A percentile compares a stretch with the other conserved stretches of the same genome.
phyloP scores from a whole-genome alignment of 2,888 invertebrate species.

The Archips xylosteana region DNA sequence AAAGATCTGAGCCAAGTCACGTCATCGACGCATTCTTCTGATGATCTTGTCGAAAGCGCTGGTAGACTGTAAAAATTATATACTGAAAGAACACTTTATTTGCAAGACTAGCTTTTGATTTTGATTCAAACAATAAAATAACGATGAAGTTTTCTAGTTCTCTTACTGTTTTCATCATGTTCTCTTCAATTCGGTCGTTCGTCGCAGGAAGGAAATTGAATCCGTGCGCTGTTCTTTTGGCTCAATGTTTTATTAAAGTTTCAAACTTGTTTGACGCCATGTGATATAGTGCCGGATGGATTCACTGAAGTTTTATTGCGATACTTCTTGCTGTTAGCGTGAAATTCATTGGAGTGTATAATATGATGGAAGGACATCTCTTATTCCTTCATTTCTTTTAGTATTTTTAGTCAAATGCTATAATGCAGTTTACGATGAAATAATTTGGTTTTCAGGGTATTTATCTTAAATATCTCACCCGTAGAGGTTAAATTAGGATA shows the following conservation, averaged over 20 bases:
- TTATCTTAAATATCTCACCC: no score
- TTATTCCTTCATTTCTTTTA: neutral
- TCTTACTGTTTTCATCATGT: constrained; percentile 16
- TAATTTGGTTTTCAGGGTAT: no score
- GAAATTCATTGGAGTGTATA: neutral
- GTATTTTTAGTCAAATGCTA: neutral
- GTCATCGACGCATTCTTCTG: no score
- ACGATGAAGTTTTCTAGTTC: neutral
- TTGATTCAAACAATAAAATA: no score
- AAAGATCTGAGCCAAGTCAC: no score
- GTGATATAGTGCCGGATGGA: constrained; percentile 10
- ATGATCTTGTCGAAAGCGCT: no score
- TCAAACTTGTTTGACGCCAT: constrained; percentile 19
- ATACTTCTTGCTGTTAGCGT: neutral
- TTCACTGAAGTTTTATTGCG: constrained; percentile 3
- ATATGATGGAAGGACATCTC: neutral
- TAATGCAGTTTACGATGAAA: neutral
- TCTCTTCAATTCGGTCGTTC: neutral
- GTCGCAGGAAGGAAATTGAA: constrained; percentile 33
- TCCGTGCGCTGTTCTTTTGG: constrained; percentile 37
- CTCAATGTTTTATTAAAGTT: constrained; percentile 35
- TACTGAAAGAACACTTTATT: no score
- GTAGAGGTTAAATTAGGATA: no score
- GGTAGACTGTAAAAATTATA: no score
- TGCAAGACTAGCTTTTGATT: no score